A percentile compares a stretch with the other conserved stretches of the same genome.
Evolutionary conservation across 2,113 vertebrate species (phyloP).

Genomic region (Anoura caudifer): DNA sequence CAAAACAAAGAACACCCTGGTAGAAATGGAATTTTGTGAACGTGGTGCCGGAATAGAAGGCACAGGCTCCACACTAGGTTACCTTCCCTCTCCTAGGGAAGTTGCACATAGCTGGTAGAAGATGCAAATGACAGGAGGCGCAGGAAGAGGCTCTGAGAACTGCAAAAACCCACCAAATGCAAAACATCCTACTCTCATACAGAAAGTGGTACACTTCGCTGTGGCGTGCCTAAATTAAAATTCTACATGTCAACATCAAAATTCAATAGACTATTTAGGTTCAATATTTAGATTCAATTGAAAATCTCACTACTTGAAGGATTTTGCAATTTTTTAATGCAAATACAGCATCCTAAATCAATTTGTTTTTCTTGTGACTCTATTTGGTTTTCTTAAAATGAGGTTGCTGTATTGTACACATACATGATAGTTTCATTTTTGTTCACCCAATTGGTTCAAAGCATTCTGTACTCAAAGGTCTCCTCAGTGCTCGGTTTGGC

Average conservation of each 20-base stretch:
- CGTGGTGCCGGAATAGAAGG: background rate
- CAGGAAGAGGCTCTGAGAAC: background rate
- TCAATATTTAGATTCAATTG: background rate
- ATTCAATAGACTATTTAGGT: background rate
- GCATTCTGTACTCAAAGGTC: background rate
- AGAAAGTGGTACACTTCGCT: background rate
- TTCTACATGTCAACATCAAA: background rate
- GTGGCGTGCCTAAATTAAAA: background rate
- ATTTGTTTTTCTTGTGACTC: background rate
- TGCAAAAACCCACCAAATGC: background rate
- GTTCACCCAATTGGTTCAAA: background rate
- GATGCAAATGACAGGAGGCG: background rate
- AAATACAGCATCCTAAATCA: background rate
- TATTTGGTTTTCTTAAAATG: slow-evolving; percentile 23
- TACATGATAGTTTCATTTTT: background rate
- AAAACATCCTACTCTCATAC: background rate
- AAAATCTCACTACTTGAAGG: background rate
- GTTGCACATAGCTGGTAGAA: background rate
- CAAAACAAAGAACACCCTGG: background rate
- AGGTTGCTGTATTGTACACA: background rate
- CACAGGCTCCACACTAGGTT: background rate
- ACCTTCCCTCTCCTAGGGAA: background rate
- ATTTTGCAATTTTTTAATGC: slow-evolving; percentile 9
- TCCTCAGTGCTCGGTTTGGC: background rate
- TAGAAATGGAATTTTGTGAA: background rate